Evolutionary conservation across 2,888 invertebrate genomes (phyloP).

Genomic region (Leucophenga montana): DNA sequence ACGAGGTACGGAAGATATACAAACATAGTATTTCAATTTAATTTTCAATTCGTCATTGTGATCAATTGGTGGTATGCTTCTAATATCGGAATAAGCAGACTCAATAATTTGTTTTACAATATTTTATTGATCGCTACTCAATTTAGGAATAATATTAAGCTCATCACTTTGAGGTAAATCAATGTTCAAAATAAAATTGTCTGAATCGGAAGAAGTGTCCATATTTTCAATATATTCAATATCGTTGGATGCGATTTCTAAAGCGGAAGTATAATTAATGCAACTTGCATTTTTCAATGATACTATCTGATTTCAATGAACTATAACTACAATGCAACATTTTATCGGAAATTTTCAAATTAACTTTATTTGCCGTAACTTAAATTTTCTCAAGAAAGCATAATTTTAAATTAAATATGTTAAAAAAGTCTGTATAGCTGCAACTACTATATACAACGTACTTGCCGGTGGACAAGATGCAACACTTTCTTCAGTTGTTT

Average conservation of each 20-base stretch:
- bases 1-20: slow-evolving; percentile 22
- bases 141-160: no score
- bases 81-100: not conserved
- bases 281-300: no score
- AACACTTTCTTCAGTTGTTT: no score
- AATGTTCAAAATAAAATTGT: no score
- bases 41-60: slow-evolving; percentile 28
- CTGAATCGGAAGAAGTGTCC: no score
- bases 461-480: no score
- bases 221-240: no score
- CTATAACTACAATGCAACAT: not conserved
- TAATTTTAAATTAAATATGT: not conserved
- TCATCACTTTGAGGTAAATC: no score
- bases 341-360: not conserved
- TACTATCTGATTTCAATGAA: not conserved
- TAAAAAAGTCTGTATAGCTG: not conserved
- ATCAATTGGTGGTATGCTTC: not conserved
- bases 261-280: no score
- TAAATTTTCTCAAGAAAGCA: not conserved
- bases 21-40: slow-evolving; percentile 24
- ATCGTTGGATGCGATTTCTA: no score
- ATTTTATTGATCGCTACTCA: no score
- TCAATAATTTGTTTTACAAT: not conserved
- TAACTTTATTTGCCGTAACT: not conserved
- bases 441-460: no score